These are phyloP conservation scores for Axea sp. DNA, from an alignment of 2,888 invertebrate species.

Conservation along the genomic window DNA sequence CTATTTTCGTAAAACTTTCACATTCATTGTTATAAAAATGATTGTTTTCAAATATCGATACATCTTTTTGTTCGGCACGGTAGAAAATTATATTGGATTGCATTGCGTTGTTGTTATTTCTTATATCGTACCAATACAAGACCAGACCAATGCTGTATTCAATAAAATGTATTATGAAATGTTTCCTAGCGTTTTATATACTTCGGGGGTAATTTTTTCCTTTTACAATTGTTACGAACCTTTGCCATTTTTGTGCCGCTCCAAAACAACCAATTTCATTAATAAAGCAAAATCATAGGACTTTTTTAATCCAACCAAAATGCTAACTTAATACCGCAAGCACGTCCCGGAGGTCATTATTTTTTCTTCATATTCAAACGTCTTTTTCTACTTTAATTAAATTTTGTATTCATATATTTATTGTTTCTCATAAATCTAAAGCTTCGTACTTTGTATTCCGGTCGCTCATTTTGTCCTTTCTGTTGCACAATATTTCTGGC, in stretches of 20 bases:
- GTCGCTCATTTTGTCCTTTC: conserved; percentile 53
- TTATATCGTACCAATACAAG: too few species aligned
- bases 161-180: too few species aligned
- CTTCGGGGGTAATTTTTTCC: too few species aligned
- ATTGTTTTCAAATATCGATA: background rate
- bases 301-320: conserved; percentile 1
- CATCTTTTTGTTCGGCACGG: background rate
- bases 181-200: too few species aligned
- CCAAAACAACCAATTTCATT: too few species aligned
- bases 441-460: conserved; percentile 43
- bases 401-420: conserved; percentile 56
- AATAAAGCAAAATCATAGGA: background rate
- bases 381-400: conserved; percentile 45
- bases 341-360: conserved; percentile 15
- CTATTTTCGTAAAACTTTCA: conserved; percentile 5
- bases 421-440: conserved; percentile 44
- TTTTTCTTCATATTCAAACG: conserved; percentile 26
- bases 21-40: background rate
- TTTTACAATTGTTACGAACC: too few species aligned
- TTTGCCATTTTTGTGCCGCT: too few species aligned
- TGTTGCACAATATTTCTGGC: conserved; percentile 56
- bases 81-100: too few species aligned
- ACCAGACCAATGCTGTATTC: too few species aligned
- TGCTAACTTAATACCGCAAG: conserved; percentile 6
- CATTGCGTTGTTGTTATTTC: too few species aligned